phyloP scores from a whole-genome alignment of 1,140 invertebrate species.

The Xylocopa sonorina region DNA sequence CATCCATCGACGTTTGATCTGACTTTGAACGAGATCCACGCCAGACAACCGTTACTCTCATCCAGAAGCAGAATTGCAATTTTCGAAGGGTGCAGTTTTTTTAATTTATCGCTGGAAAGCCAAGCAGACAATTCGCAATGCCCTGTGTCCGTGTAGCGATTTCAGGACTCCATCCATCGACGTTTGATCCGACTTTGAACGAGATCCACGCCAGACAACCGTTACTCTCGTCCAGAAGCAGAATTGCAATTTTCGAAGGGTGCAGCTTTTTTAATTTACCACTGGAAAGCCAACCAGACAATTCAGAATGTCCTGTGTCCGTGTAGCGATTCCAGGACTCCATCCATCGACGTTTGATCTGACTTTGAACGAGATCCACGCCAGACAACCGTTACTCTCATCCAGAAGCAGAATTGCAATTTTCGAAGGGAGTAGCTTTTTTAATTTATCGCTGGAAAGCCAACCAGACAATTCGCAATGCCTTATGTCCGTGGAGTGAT shows the following conservation, averaged over 20 bases:
- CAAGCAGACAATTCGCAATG: constrained; percentile 23
- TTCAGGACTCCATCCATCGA: constrained; percentile 24
- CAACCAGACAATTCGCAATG: constrained; percentile 24
- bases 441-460: too few species aligned
- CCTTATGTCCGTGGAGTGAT: constrained; percentile 34
- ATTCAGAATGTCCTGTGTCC: constrained; percentile 31
- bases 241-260: neutral
- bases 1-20: constrained; percentile 8
- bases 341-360: constrained; percentile 8
- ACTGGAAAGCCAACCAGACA: neutral
- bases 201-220: neutral
- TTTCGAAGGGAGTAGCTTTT: too few species aligned
- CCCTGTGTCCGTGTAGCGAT: constrained; percentile 31
- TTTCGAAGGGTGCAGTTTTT: too few species aligned
- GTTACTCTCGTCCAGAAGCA: neutral
- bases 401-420: neutral
- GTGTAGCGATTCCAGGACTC: constrained; percentile 41
- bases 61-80: neutral
- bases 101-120: too few species aligned
- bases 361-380: constrained; percentile 2
- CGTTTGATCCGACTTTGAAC: constrained; percentile 8
- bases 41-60: neutral
- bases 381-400: neutral
- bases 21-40: constrained; percentile 2
- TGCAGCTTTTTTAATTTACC: too few species aligned